These are phyloP conservation scores for Oxygymnocypris stewartii DNA, from an alignment of 2,113 vertebrate genomes.

Conservation along the genomic window DNA sequence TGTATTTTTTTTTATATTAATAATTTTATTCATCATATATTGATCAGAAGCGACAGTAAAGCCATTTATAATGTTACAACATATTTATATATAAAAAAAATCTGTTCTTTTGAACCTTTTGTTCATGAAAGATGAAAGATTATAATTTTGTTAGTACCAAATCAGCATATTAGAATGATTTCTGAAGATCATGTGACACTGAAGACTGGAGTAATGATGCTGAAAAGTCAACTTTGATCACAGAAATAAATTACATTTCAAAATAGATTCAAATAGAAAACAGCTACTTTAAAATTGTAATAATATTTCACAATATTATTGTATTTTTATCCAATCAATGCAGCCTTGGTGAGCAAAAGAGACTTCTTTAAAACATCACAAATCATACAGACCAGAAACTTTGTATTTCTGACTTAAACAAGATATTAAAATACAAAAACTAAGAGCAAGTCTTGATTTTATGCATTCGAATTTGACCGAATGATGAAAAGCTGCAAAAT, in stretches of 20 bases:
- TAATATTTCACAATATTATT: not conserved
- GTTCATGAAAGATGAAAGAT: not conserved
- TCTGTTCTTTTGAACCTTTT: too few relatives aligned
- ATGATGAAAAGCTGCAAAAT: not conserved
- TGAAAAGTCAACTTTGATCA: not conserved
- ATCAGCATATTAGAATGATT: not conserved
- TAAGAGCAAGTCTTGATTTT: not conserved
- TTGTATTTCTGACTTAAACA: not conserved
- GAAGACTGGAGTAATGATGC: not conserved
- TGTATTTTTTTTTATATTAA: too few relatives aligned
- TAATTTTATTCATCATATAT: too few relatives aligned
- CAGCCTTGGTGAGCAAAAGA: not conserved
- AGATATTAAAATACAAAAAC: not conserved
- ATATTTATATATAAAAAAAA: too few relatives aligned
- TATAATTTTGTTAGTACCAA: too few relatives aligned
- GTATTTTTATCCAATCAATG: not conserved
- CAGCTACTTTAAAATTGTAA: not conserved
- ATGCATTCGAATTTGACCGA: not conserved
- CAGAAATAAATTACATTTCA: too few relatives aligned
- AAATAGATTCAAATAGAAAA: not conserved
- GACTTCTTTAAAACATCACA: not conserved
- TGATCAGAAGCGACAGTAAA: too few relatives aligned
- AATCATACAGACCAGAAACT: not conserved
- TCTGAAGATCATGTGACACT: not conserved
- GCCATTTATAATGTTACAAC: too few relatives aligned